Evolutionary conservation across 2,113 vertebrate species (phyloP), one percentile per base, ranked within the genome.

Genomic region (Pycnonotus jocosus): DNA sequence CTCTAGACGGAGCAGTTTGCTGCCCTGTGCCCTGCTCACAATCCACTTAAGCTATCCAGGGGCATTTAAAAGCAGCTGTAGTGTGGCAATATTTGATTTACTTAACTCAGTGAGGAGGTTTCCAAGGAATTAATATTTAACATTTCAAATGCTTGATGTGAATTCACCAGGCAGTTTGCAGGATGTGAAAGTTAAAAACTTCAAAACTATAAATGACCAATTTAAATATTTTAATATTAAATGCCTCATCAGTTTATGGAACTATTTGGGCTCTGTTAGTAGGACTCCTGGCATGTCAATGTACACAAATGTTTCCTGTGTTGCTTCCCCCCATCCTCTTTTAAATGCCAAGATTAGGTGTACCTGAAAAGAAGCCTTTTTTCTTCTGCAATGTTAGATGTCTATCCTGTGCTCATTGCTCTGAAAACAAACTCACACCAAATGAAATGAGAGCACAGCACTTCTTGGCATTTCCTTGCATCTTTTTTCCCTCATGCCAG

Each of bases 11-110:
- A 48, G 81, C 54, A n/a, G 19, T 64, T 80, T n/a, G 64, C 31
- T 80, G 16, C 53, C 31, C 57, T n/a, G 45, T 0, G 2, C 51
- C 71, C 62, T 35, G 65, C 54, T 89, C 31, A 15, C 73, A 78
- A 45, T 37, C 37, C 3, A 1, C 44, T 58, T 21, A 12, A 0
- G 3, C 40, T 72, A 1, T 4, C n/a, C 65, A 57, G 16, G 8
- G 37, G 9, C 40, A 21, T 76, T 88, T 35, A 42, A 84, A 74
- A 68, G 62, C 62, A 72, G 37, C 20, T 40, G 16, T 11, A 33
- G 9, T 4, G 25, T 19, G 66, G 62, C 53, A 40, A 2, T 45
- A 28, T 31, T 72, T 40, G 54, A 33, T 65, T 60, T 38, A 38
- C 38, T 38, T 19, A 92, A 78, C 35, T 85, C 53, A 9, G 5